These are phyloP conservation scores for Burhinus bistriatus DNA, from an alignment of 2,113 vertebrate species.

Conservation along the genomic window DNA sequence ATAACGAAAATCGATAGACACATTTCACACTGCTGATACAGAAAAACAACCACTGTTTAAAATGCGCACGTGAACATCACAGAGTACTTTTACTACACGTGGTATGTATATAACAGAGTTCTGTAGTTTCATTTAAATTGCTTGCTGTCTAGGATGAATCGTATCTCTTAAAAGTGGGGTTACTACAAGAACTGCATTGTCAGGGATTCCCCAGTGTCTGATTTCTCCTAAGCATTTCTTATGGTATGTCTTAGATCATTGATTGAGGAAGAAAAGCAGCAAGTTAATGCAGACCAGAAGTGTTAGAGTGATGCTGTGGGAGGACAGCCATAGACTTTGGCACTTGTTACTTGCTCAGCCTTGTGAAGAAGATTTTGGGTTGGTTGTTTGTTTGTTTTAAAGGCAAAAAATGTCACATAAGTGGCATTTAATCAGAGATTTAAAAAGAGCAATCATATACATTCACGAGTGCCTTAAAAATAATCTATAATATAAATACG, in stretches of 20 bases:
- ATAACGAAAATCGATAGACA: background rate
- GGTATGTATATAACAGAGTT: background rate
- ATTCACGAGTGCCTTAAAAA: background rate
- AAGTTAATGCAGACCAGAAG: background rate
- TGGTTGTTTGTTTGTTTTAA: background rate
- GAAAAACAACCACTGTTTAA: background rate
- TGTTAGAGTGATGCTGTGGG: background rate
- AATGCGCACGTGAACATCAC: background rate
- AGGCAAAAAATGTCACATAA: background rate
- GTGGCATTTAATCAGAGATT: background rate
- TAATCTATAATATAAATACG: background rate
- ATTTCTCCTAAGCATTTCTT: background rate
- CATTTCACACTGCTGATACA: background rate
- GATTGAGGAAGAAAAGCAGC: background rate
- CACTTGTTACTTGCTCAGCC: background rate
- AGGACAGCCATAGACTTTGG: background rate
- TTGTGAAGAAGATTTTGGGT: background rate
- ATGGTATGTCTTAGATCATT: background rate
- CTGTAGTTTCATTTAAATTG: background rate
- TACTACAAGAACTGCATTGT: background rate
- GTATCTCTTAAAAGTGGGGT: background rate
- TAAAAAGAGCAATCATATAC: background rate
- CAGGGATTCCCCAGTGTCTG: background rate
- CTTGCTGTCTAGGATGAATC: background rate
- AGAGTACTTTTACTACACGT: background rate